These are phyloP conservation scores for Equus przewalskii DNA, from an alignment of 2,113 vertebrate genomes.

Conservation along the genomic window DNA sequence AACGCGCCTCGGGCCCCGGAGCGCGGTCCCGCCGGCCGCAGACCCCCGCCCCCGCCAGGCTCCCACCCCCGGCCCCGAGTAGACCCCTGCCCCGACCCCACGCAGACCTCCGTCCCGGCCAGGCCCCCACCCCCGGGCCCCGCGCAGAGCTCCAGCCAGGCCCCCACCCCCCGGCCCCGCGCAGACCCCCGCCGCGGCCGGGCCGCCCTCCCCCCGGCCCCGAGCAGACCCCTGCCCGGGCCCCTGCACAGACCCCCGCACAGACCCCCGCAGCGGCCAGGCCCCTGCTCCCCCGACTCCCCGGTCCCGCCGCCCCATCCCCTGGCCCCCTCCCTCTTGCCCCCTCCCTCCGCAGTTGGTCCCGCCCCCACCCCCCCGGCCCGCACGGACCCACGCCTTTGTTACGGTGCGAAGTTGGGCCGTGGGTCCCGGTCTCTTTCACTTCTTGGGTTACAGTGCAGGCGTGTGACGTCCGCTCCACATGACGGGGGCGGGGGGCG, in stretches of 20 bases:
- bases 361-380: neutral
- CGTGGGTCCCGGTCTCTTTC: slow-evolving; percentile 82
- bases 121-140: neutral
- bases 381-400: slow-evolving; percentile 81
- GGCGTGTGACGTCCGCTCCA: slow-evolving; percentile 83
- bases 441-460: slow-evolving; percentile 86
- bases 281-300: neutral
- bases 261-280: neutral
- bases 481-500: slow-evolving; percentile 72
- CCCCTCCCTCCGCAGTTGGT: neutral
- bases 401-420: slow-evolving; percentile 85
- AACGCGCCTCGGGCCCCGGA: neutral
- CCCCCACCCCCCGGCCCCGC: no score
- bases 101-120: neutral
- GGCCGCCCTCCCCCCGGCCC: neutral
- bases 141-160: neutral
- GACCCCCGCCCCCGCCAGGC: neutral
- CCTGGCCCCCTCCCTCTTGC: no score
- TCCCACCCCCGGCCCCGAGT: neutral
- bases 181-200: neutral
- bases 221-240: neutral
- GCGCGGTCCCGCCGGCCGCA: neutral
- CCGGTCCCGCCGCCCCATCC: neutral
- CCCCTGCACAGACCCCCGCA: neutral
- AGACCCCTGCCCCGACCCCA: neutral